phyloP scores from a whole-genome alignment of 2,888 invertebrate genomes.

The Lithosia quadra region DNA sequence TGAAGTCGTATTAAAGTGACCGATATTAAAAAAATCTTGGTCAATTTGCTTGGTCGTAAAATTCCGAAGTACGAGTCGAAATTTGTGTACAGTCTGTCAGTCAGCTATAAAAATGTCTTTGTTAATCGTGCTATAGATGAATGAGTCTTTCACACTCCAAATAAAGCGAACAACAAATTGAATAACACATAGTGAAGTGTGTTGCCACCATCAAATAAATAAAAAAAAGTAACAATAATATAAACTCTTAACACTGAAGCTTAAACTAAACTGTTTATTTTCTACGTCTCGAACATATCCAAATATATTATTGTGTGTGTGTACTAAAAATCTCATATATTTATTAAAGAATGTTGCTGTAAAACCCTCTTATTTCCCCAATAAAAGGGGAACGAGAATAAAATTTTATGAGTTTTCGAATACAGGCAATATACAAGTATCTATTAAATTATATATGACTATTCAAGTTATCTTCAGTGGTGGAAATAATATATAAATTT shows the following conservation, averaged over 20 bases:
- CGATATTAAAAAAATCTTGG: too few species aligned
- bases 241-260: not conserved
- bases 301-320: constrained; percentile 14
- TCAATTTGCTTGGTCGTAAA: too few species aligned
- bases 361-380: constrained; percentile 35
- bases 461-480: constrained; percentile 27
- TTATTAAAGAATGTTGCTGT: constrained; percentile 49
- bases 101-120: too few species aligned
- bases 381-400: constrained; percentile 48
- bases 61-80: too few species aligned
- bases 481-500: too few species aligned
- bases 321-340: constrained; percentile 42
- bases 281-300: not conserved
- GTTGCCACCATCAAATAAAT: too few species aligned
- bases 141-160: too few species aligned
- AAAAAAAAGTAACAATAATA: not conserved
- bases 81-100: too few species aligned
- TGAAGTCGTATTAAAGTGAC: too few species aligned
- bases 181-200: too few species aligned
- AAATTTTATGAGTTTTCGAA: constrained; percentile 42
- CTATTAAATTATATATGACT: constrained; percentile 44
- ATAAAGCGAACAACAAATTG: too few species aligned
- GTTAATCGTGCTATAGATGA: too few species aligned
- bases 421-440: constrained; percentile 39
- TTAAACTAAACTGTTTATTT: not conserved